A percentile compares a stretch with the other conserved stretches of the same genome.
Evolutionary conservation across 2,888 invertebrate genomes (phyloP).

Genomic region (Chloroclysta siterata): DNA sequence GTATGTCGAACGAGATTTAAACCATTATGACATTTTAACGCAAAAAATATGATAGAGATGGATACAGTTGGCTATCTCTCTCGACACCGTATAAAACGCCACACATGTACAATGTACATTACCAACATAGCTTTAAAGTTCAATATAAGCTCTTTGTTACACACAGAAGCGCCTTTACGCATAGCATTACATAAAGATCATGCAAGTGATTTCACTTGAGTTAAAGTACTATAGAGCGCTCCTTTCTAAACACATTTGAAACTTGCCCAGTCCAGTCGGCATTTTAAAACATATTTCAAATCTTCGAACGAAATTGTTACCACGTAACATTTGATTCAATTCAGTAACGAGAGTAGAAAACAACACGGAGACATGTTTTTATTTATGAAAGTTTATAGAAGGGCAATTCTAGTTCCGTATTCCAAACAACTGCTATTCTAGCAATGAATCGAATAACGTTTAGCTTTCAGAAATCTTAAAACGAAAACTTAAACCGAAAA

Average conservation of each 20-base stretch:
- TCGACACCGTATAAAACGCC: slow-evolving; percentile 8
- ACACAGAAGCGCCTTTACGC: slow-evolving; percentile 15
- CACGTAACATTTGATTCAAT: background rate
- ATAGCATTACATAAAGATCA: slow-evolving; percentile 21
- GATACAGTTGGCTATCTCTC: background rate
- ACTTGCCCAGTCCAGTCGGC: background rate
- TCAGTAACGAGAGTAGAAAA: too few species aligned
- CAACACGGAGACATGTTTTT: too few species aligned
- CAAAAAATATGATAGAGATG: background rate
- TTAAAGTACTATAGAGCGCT: slow-evolving; percentile 25
- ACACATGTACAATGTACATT: slow-evolving; percentile 5
- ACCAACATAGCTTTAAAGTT: slow-evolving; percentile 4
- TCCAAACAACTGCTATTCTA: too few species aligned
- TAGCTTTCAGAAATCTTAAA: too few species aligned
- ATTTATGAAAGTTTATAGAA: too few species aligned
- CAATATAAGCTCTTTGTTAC: slow-evolving; percentile 23
- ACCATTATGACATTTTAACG: background rate
- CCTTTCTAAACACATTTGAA: background rate
- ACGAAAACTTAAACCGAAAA: too few species aligned
- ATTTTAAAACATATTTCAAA: background rate
- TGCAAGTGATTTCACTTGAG: slow-evolving; percentile 21
- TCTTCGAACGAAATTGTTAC: background rate
- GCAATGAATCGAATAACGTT: too few species aligned
- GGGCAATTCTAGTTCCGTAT: too few species aligned
- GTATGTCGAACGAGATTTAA: background rate